Evolutionary conservation across 1,140 invertebrate genomes (phyloP).

Genomic region (Cyrtorhinus lividipennis): DNA sequence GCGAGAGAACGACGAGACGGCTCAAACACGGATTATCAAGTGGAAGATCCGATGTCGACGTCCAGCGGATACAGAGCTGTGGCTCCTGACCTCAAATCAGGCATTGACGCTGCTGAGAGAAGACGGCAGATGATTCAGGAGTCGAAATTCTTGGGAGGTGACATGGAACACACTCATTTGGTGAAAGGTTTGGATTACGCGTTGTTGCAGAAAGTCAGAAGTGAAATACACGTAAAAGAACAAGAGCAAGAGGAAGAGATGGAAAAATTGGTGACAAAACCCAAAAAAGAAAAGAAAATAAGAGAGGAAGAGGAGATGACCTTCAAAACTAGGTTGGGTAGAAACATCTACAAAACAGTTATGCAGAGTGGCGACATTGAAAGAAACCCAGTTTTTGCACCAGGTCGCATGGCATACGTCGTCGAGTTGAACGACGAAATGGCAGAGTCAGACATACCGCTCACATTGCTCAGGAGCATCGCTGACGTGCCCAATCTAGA

Average conservation of each 20-base stretch:
- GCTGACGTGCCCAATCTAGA: slow-evolving; percentile 77
- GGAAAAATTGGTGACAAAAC: slow-evolving; percentile 47
- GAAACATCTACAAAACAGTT: slow-evolving; percentile 48
- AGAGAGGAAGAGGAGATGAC: slow-evolving; percentile 57
- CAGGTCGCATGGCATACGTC: slow-evolving; percentile 94
- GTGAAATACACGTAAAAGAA: slow-evolving; percentile 67
- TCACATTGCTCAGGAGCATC: slow-evolving; percentile 86
- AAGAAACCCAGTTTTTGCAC: slow-evolving; percentile 87
- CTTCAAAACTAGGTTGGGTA: slow-evolving; percentile 63
- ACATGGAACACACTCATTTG: slow-evolving; percentile 99
- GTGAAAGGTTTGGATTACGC: slow-evolving; percentile 99
- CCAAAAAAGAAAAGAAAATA: slow-evolving; percentile 36
- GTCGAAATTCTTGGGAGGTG: slow-evolving; percentile 99
- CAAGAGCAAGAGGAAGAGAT: slow-evolving; percentile 72
- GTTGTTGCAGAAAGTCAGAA: slow-evolving; percentile 86
- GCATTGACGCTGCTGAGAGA: slow-evolving; percentile 87
- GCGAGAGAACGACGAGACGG: slow-evolving; percentile 89
- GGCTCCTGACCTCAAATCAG: slow-evolving; percentile 84
- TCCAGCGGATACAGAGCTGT: slow-evolving; percentile 87
- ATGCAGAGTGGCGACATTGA: slow-evolving; percentile 50
- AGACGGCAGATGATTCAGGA: slow-evolving; percentile 93
- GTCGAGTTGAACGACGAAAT: slow-evolving; percentile 88
- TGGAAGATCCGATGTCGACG: slow-evolving; percentile 71
- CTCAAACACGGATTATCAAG: slow-evolving; percentile 58
- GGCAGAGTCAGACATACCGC: slow-evolving; percentile 85